Conservation (phyloP, 1,140 invertebrate species). For the Oscheius sp. region DNA sequence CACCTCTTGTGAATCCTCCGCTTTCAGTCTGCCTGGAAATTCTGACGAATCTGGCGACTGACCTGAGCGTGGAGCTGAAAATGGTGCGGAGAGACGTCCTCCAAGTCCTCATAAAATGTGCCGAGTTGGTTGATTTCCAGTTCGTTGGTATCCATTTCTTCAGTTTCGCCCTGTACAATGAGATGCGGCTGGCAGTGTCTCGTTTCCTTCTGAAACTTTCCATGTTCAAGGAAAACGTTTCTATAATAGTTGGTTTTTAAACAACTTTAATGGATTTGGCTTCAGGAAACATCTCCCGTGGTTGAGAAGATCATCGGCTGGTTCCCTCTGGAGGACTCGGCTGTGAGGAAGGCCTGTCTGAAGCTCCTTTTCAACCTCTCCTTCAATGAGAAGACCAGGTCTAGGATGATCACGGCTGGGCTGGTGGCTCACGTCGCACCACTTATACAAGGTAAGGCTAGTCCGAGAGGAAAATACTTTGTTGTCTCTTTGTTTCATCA, state of each 20-base stretch:
- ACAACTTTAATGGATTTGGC: no score
- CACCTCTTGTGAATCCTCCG: conserved; percentile 5
- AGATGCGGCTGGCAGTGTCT: conserved; percentile 83
- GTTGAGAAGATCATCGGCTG: conserved; percentile 66
- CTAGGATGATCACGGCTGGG: conserved; percentile 83
- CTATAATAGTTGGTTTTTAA: conserved; percentile 74
- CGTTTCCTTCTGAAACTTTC: conserved; percentile 93
- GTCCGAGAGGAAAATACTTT: not conserved
- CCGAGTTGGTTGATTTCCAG: not conserved
- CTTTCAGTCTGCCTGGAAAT: conserved; percentile 75
- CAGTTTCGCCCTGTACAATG: conserved; percentile 57
- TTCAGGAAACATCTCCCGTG: conserved; percentile 43
- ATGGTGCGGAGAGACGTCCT: conserved; percentile 92
- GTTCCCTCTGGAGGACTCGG: conserved; percentile 65
- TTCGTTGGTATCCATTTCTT: not conserved
- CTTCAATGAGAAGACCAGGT: conserved; percentile 83
- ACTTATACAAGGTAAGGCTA: conserved; percentile 73
- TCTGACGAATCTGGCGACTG: conserved; percentile 89
- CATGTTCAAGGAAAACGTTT: conserved; percentile 89
- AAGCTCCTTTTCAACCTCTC: conserved; percentile 90
- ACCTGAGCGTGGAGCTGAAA: conserved; percentile 87
- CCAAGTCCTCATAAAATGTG: conserved; percentile 75
- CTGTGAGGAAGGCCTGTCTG: conserved; percentile 81
- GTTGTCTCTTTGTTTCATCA: conserved; percentile 1
- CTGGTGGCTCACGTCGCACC: conserved; percentile 83